Evolutionary conservation across 2,888 invertebrate species (phyloP), one percentile per base, ranked within the genome.

Genomic region (Psococerastis gibbosa): DNA sequence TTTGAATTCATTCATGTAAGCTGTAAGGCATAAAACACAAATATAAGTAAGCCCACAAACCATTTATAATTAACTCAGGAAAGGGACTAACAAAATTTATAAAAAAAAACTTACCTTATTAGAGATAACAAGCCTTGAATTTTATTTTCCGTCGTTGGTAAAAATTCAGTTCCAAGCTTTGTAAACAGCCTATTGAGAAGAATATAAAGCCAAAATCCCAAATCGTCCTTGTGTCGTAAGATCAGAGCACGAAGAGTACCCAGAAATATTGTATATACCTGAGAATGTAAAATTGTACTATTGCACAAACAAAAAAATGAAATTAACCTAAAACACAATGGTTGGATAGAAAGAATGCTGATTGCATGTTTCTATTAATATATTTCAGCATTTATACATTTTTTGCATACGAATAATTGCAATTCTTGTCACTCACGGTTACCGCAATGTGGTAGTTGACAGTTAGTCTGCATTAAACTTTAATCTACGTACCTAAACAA

Each of bases 211-310:
- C 95, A 95, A 59, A 88, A 89, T 54, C 81, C 75, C 43, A 97
- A 69, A 57, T 94, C 89, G 49, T 74, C 73, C 57, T 80, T 79
- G 63, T 97, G 89, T 32, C 80, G 75, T 48, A 77, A 67, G 44
- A 97, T 77, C 54, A 95, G 69, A 58, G 92, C 92, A 55, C 84
- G 83, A 32, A 97, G 73, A 0, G 91, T 85, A 59, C 97, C 97
- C 57, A 95, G 66, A 61, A 94, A 89, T 47, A 94, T 66, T 41
- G 85, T 83, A 65, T 95, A 84, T 51, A 92, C 91, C 68, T 65
- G 49, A 1, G 48, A 47, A 46, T n/a, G n/a, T n/a, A n/a, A n/a
- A n/a, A n/a, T n/a, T n/a, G n/a, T n/a, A n/a, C n/a, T n/a, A n/a
- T n/a, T n/a, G n/a, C n/a, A n/a, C n/a, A n/a, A n/a, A n/a, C n/a